phyloP scores from a whole-genome alignment of 2,113 vertebrate genomes.

The Crotalus horridus region DNA sequence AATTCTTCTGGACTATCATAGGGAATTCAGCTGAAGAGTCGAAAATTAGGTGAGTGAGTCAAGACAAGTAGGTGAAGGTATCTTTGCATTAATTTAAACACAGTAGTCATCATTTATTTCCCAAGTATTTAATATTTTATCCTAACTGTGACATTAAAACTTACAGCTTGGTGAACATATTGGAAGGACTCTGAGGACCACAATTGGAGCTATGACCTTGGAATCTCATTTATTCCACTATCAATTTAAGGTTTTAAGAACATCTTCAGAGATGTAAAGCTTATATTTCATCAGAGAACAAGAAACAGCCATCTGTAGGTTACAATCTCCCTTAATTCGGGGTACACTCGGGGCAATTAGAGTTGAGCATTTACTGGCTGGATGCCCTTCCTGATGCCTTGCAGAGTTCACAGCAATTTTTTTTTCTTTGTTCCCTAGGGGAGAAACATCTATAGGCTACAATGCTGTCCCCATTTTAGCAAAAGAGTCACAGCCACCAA shows the following conservation, averaged over 20 bases:
- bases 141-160: background rate
- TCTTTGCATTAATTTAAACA: background rate
- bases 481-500: background rate
- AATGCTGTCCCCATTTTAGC: background rate
- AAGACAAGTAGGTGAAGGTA: background rate
- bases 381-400: background rate
- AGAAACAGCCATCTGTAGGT: too few relatives aligned
- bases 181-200: background rate
- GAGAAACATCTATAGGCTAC: background rate
- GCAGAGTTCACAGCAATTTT: background rate
- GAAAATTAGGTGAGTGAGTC: background rate
- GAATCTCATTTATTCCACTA: background rate
- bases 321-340: background rate
- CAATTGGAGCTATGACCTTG: background rate
- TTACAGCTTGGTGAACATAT: background rate
- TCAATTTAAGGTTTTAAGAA: background rate
- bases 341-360: background rate
- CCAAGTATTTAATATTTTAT: background rate
- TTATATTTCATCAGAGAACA: background rate
- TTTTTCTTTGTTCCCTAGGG: background rate
- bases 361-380: background rate
- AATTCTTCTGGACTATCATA: background rate
- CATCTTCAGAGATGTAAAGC: background rate
- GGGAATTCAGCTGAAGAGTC: background rate
- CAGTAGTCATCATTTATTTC: background rate